Percentiles rank a stretch among this genome's conserved stretches.
Conservation (phyloP, 2,113 vertebrate genomes). For the Actenoides lindsayi region DNA sequence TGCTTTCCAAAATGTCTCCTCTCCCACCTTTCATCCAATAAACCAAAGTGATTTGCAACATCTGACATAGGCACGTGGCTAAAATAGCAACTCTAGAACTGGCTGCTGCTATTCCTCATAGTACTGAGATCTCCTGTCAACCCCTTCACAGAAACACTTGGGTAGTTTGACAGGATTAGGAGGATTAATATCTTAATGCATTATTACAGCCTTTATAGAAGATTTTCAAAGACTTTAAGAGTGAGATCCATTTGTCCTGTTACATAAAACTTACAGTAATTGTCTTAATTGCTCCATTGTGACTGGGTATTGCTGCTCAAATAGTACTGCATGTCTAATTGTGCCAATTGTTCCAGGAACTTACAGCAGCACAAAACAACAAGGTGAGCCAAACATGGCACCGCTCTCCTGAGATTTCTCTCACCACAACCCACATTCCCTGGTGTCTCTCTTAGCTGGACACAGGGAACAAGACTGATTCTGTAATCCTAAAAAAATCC, state of each 20-base stretch:
- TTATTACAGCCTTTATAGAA: conserved; percentile 74
- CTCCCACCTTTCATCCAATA: neutral
- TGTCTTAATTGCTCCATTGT: conserved; percentile 75
- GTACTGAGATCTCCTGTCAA: conserved; percentile 10
- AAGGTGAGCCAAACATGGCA: neutral
- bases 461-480: neutral
- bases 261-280: conserved; percentile 70
- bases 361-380: neutral
- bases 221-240: conserved; percentile 71
- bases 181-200: conserved; percentile 77
- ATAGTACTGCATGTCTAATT: neutral
- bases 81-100: neutral
- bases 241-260: conserved; percentile 70
- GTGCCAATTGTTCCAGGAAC: conserved; percentile 4
- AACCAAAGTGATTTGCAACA: neutral
- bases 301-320: conserved; percentile 30
- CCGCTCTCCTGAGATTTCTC: neutral
- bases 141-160: conserved; percentile 13
- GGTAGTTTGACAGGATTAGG: conserved; percentile 78
- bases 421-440: neutral
- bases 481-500: neutral
- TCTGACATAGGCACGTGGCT: neutral
- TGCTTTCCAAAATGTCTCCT: neutral
- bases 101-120: neutral
- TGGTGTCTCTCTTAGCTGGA: neutral